Percentiles rank a stretch among this genome's conserved stretches.
Evolutionary conservation across 2,797 vertebrate species (phyloP).

Genomic region (Chaetodon trifasciatus): DNA sequence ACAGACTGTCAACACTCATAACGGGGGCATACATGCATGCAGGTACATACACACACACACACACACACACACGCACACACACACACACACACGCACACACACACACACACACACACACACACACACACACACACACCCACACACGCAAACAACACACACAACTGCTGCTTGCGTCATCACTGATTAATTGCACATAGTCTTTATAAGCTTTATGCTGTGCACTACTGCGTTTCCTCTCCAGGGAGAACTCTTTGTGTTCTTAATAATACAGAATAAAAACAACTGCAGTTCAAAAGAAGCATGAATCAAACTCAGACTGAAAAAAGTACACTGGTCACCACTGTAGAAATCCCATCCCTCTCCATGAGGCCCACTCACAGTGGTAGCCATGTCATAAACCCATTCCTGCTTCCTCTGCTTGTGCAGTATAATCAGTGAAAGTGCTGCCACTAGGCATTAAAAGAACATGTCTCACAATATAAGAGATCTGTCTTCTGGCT

Average conservation of each 20-base stretch:
- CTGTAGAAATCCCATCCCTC: slow-evolving; percentile 9
- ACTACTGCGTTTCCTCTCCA: background rate
- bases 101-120: slow-evolving; percentile 28
- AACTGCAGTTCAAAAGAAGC: background rate
- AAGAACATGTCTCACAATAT: background rate
- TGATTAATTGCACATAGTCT: slow-evolving; percentile 5
- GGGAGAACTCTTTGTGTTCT: slow-evolving; percentile 5
- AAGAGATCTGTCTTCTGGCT: background rate
- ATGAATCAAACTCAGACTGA: background rate
- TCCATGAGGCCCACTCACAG: slow-evolving; percentile 12
- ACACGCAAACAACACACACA: background rate
- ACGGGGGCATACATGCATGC: slow-evolving; percentile 19
- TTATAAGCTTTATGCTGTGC: background rate
- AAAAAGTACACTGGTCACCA: background rate
- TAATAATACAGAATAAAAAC: slow-evolving; percentile 15
- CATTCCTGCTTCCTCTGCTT: slow-evolving; percentile 1
- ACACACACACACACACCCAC: slow-evolving; percentile 24
- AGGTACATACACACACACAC: slow-evolving; percentile 24
- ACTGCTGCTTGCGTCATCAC: background rate
- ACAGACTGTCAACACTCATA: slow-evolving; percentile 33
- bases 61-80: slow-evolving; percentile 28
- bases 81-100: slow-evolving; percentile 23
- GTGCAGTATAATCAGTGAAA: background rate
- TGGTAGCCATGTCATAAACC: slow-evolving; percentile 6
- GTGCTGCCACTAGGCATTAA: slow-evolving; percentile 18